These are phyloP conservation scores for Symphodus melops DNA, from an alignment of 2,113 vertebrate genomes.

Conservation along the genomic window DNA sequence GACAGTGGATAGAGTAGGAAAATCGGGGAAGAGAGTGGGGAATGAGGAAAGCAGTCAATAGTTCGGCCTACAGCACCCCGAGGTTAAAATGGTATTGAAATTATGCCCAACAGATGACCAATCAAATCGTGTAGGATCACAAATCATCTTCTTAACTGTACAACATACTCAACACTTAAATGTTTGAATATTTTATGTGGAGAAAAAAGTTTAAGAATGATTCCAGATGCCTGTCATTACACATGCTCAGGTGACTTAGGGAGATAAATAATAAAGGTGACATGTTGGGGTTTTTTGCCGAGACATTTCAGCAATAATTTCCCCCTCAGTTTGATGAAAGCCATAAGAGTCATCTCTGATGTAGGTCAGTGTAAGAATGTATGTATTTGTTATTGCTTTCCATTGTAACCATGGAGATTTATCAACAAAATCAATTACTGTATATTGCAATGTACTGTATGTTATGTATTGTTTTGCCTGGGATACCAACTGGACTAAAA, in stretches of 20 bases:
- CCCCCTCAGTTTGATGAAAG: constrained; percentile 29
- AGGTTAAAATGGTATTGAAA: constrained; percentile 23
- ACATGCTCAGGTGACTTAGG: not conserved
- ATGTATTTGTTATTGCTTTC: not conserved
- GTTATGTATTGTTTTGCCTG: not conserved
- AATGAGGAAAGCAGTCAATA: not conserved
- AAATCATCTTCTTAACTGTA: no score
- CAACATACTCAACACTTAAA: no score
- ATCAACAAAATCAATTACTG: not conserved
- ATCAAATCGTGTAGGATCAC: constrained; percentile 40
- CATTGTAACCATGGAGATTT: not conserved
- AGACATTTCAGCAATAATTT: constrained; percentile 13
- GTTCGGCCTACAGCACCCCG: constrained; percentile 3
- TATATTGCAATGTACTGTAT: no score
- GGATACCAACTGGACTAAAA: not conserved
- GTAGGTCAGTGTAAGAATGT: constrained; percentile 25
- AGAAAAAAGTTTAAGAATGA: not conserved
- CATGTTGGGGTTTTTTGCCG: not conserved
- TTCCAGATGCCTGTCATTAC: not conserved
- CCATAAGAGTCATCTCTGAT: constrained; percentile 5
- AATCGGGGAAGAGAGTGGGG: no score
- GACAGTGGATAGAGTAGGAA: no score
- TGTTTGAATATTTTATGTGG: no score
- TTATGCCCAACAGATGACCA: constrained; percentile 21
- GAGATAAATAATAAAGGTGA: not conserved